A percentile compares a stretch with the other conserved stretches of the same genome.
phyloP scores from a whole-genome alignment of 1,140 invertebrate genomes.

The Pogonognathellus flavescens region DNA sequence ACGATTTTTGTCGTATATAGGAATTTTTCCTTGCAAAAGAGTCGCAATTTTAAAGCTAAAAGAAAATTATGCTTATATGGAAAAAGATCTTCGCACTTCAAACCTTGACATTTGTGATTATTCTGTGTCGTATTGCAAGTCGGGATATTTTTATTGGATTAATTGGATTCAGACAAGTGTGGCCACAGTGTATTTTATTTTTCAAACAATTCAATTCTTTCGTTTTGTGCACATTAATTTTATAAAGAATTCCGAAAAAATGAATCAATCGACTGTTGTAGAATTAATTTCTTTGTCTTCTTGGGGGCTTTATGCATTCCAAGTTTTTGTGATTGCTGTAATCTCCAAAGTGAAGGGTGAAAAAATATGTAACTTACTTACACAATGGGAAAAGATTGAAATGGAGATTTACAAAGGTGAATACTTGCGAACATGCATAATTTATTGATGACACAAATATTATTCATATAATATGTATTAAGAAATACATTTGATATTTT shows the following conservation, averaged over 20 bases:
- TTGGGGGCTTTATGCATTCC: background rate
- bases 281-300: background rate
- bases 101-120: no score
- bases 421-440: background rate
- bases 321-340: background rate
- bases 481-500: background rate
- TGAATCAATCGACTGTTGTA: background rate
- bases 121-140: no score
- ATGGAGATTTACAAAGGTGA: background rate
- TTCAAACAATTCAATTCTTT: background rate
- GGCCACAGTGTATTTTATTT: background rate
- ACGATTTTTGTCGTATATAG: no score
- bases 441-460: background rate
- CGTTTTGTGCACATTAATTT: background rate
- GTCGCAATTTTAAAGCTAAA: no score
- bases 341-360: background rate
- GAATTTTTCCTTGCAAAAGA: no score
- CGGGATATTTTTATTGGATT: background rate
- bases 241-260: background rate
- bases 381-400: background rate
- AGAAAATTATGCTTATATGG: no score
- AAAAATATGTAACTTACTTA: background rate
- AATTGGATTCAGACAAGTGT: background rate
- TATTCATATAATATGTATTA: background rate
- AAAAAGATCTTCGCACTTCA: no score